A percentile compares a stretch with the other conserved stretches of the same genome.
Evolutionary conservation across 2,797 vertebrate species (phyloP).

Genomic region (Notolabrus celidotus): DNA sequence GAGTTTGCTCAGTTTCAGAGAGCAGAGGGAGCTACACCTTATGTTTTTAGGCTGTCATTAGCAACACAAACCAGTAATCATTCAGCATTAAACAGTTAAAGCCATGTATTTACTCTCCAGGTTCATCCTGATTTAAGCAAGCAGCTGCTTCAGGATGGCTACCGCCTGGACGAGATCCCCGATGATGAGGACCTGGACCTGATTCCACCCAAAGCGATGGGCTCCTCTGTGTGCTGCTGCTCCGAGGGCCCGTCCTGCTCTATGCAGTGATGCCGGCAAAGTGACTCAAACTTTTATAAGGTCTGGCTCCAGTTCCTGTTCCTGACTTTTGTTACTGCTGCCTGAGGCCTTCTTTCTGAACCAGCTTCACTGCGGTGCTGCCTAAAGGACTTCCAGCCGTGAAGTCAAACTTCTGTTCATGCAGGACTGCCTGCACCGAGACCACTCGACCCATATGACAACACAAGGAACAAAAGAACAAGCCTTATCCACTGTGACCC

Average conservation of each 20-base stretch:
- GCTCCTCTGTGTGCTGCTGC: slow-evolving; percentile 90
- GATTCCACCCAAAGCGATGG: slow-evolving; percentile 93
- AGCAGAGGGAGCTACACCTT: background rate
- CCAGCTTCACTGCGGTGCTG: slow-evolving; percentile 55
- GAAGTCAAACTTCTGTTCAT: slow-evolving; percentile 52
- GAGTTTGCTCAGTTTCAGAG: background rate
- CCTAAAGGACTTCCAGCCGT: slow-evolving; percentile 58
- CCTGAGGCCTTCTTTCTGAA: slow-evolving; percentile 46
- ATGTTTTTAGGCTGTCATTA: too few relatives aligned
- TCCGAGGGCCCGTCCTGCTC: slow-evolving; percentile 86
- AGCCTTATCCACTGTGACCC: slow-evolving; percentile 82
- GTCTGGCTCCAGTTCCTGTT: slow-evolving; percentile 31
- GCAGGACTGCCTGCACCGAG: slow-evolving; percentile 36
- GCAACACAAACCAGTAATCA: too few relatives aligned
- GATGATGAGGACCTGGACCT: slow-evolving; percentile 98
- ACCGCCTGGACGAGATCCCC: slow-evolving; percentile 95
- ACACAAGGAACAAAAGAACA: slow-evolving; percentile 60
- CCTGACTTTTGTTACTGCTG: slow-evolving; percentile 41
- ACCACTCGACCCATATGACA: slow-evolving; percentile 24
- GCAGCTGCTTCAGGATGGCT: slow-evolving; percentile 95
- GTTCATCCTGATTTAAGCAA: slow-evolving; percentile 94
- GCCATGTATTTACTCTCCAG: slow-evolving; percentile 67
- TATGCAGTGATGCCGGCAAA: slow-evolving; percentile 84
- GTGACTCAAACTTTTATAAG: slow-evolving; percentile 16
- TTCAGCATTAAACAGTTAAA: background rate